Base-by-base conservation (phyloP, 1,140 invertebrate species). In the Pogonus chalceus region DNA sequence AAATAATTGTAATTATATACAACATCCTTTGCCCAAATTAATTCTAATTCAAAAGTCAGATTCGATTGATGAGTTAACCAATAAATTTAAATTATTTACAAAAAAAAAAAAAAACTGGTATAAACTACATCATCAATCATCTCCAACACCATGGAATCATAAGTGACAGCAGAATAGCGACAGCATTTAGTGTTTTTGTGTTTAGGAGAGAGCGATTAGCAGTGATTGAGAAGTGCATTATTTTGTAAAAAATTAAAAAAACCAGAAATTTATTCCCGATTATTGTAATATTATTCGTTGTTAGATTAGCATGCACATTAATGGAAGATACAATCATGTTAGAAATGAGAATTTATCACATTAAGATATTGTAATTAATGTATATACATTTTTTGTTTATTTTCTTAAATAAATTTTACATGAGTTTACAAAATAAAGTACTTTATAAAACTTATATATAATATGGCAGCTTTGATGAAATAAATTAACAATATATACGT, bases 101-200 rank as follows among this genome's bases (percentile, higher is more conserved):
- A 43, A 43, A 10, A 7, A 43, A 3, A 43, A 43, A 10, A 16
- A 12, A 12, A 18, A 43, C 18, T 10, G 26, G 14, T 31, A 14
- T 14, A 14, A n/a, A n/a, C n/a, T 31, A 4, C 26, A 14, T 31
- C 26, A 31, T 31, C 26, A 31, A 31, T 31, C 26, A 31, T 31
- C 4, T 31, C 26, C 14, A 31, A 31, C 14, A 7, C 4, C 26
- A 14, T 31, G 26, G 26, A 55, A 61, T 60, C 61, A 61, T 60
- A 62, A 66, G 68, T 69, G 68, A 68, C 68, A 69, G 68, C 65
- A 68, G 63, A 64, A 63, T 60, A 64, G 66, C 67, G 66, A 69
- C 60, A 65, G 68, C 37, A 18, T 43, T 43, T 43, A 16, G 37
- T 43, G 37, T 43, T 4, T 4, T 43, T 43, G 9, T 43, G 37